Evolutionary conservation across 2,113 vertebrate genomes (phyloP).

Genomic region (Pandion haliaetus): DNA sequence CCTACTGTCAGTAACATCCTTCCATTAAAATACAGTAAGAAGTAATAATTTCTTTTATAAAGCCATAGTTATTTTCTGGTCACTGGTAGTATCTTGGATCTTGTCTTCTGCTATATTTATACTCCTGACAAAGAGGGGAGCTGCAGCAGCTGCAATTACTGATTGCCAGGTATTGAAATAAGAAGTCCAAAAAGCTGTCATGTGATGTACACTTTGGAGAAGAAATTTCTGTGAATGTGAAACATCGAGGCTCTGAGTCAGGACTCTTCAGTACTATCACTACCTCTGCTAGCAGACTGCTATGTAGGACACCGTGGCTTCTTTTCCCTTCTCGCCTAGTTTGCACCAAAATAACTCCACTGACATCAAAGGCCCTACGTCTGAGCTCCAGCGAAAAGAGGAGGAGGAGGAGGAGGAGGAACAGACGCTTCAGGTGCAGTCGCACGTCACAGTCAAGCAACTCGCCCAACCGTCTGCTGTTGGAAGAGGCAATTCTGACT

Average conservation of each 20-base stretch:
- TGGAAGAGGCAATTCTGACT: not conserved
- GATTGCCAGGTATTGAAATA: not conserved
- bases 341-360: slow-evolving; percentile 1
- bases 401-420: not conserved
- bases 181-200: not conserved
- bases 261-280: not conserved
- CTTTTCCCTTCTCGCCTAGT: not conserved
- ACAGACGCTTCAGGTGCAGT: not conserved
- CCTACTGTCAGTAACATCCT: not conserved
- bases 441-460: accelerated
- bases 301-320: not conserved
- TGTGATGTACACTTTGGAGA: slow-evolving; percentile 1
- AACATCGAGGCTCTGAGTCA: not conserved
- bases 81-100: not conserved
- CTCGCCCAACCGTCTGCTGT: not conserved
- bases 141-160: not conserved
- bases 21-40: not conserved
- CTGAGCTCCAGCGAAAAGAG: not conserved
- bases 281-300: not conserved
- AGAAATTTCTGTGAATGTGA: not conserved
- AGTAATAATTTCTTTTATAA: not conserved
- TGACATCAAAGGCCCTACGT: not conserved
- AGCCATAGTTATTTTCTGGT: not conserved
- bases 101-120: not conserved
- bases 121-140: not conserved